Conservation (phyloP, 2,797 vertebrate species). For the Urocyon cinereoargenteus region DNA sequence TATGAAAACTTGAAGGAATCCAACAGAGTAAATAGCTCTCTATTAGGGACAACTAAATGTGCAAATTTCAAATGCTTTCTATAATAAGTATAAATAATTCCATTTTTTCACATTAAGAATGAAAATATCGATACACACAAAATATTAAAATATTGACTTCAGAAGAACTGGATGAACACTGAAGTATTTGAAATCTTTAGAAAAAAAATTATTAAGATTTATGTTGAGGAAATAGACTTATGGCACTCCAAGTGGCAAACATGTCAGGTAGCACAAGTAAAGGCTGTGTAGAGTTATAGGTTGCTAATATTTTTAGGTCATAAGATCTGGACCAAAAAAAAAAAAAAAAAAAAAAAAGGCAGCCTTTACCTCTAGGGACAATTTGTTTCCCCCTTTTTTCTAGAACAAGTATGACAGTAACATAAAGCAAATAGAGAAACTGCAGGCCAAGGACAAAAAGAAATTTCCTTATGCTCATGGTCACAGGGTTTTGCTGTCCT, state of each 20-base stretch:
- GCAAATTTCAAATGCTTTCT: conserved; percentile 88
- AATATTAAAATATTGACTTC: conserved; percentile 68
- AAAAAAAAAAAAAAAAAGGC: not conserved
- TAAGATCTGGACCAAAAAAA: not conserved
- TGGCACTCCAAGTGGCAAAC: not conserved
- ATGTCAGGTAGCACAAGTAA: not conserved
- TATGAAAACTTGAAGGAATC: conserved; percentile 76
- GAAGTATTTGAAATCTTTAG: conserved; percentile 37
- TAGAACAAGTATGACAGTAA: not conserved
- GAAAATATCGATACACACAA: conserved; percentile 83
- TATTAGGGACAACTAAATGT: conserved; percentile 83
- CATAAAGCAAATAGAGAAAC: conserved; percentile 10
- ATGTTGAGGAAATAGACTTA: not conserved
- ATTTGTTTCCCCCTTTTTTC: not conserved
- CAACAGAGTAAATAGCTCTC: conserved; percentile 74
- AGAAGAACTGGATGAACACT: conserved; percentile 78
- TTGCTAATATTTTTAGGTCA: not conserved
- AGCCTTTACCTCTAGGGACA: conserved; percentile 23
- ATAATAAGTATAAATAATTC: conserved; percentile 89
- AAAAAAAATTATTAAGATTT: conserved; percentile 2
- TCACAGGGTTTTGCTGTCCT: not conserved
- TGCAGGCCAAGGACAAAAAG: not conserved
- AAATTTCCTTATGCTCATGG: not conserved
- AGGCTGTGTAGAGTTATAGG: not conserved
- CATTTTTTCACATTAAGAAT: conserved; percentile 86